Base-by-base conservation (phyloP, 2,797 vertebrate genomes). In the Rhinophrynus dorsalis region DNA sequence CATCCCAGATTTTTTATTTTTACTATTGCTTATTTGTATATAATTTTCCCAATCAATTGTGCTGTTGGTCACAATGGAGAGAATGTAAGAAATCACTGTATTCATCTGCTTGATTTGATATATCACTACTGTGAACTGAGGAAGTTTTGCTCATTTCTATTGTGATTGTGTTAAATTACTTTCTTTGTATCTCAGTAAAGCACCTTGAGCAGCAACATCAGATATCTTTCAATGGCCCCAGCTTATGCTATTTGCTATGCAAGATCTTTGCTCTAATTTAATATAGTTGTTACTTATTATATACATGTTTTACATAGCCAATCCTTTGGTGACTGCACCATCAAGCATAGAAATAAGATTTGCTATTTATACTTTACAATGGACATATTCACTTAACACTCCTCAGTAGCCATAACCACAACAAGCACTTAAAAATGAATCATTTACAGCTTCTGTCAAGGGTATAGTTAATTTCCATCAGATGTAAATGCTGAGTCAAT, bases 81-180 rank as follows among this genome's bases (percentile, higher is more conserved):
- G 11, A 18, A 47, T 38, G 26, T 15, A 38, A 8, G 13, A 30
- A 38, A 29, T 60, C 24, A 52, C 9, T 51, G 23, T 18, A 52
- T 60, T 68, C 42, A 21, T 26, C 26, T 42, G 33, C 29, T 54
- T 55, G 50, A 35, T 52, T 42, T 44, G n/a, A 57, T 24, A 7
- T 47, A 48, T 58, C 48, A 38, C 35, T 13, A 24, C 5, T 35
- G 8, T 27, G 30, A 23, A 47, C 11, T 35, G 21, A 42, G 21
- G 21, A 42, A 45, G 26, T 9, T 33, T 2, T 33, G n/a, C n/a
- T n/a, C n/a, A 6, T n/a, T 47, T 17, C 15, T 10, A 21, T 48
- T 62, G 33, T 37, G 44, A 20, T 21, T n/a, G 30, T 23, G 6
- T 8, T 18, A 59, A 44, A 17, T 44, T 44, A n/a, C 33, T 26